These are phyloP conservation scores for Puffinus mauretanicus DNA, from an alignment of 2,113 vertebrate genomes.

Conservation along the genomic window DNA sequence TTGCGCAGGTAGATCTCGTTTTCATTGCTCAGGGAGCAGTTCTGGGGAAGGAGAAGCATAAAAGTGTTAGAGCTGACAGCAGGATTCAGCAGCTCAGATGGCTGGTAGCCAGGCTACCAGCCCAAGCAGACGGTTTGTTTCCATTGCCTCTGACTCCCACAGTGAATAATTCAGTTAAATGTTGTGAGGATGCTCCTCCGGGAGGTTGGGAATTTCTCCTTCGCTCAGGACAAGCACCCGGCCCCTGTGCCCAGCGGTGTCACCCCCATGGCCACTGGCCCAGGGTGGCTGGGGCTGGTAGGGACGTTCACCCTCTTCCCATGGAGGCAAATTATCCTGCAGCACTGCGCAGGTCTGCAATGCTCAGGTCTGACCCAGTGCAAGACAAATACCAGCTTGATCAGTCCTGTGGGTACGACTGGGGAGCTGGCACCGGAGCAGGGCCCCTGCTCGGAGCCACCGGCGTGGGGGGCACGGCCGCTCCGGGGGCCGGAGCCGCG, in stretches of 20 bases:
- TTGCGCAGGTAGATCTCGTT: slow-evolving; percentile 43
- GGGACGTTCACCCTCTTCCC: neutral
- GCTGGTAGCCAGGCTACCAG: neutral
- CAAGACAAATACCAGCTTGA: fast-evolving
- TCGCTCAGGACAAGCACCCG: neutral
- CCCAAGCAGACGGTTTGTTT: fast-evolving
- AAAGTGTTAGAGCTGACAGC: fast-evolving
- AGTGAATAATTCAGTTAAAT: neutral
- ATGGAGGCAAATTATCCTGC: fast-evolving
- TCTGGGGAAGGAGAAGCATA: neutral
- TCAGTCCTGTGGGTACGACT: fast-evolving
- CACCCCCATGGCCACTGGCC: neutral
- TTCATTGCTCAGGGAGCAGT: neutral
- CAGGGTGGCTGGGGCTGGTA: fast-evolving
- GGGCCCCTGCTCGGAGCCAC: fast-evolving
- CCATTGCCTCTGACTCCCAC: neutral
- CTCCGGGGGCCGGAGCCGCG: fast-evolving
- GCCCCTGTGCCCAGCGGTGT: neutral
- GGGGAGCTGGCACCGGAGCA: fast-evolving
- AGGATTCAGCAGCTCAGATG: fast-evolving
- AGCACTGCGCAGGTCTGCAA: fast-evolving
- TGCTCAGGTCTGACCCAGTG: neutral
- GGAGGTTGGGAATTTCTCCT: neutral
- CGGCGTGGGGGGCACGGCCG: fast-evolving
- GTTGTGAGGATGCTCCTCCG: fast-evolving